Percentiles rank a stretch among this genome's conserved stretches.
Evolutionary conservation across 2,797 vertebrate species (phyloP).

Genomic region (Lepus townsendii): DNA sequence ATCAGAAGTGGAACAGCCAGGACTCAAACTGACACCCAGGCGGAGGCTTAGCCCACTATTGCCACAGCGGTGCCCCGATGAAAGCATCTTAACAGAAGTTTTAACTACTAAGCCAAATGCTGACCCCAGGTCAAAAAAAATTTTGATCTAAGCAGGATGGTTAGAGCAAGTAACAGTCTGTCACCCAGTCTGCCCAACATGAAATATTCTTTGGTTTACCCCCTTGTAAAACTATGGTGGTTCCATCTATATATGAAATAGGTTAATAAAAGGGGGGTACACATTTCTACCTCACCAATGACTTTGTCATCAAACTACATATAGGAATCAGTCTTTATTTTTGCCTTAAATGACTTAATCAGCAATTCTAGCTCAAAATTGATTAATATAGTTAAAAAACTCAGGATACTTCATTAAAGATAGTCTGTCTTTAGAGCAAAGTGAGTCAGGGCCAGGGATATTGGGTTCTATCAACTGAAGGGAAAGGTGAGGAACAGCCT

Average conservation of each 20-base stretch:
- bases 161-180: neutral
- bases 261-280: neutral
- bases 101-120: no score
- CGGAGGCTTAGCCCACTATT: no score
- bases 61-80: no score
- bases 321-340: slow-evolving; percentile 37
- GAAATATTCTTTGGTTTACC: slow-evolving; percentile 33
- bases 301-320: slow-evolving; percentile 56
- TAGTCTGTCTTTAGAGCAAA: slow-evolving; percentile 4
- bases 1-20: no score
- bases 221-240: slow-evolving; percentile 10
- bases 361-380: neutral
- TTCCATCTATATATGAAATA: neutral
- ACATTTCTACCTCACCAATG: neutral
- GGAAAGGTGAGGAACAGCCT: neutral
- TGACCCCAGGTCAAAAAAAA: no score
- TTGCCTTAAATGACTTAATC: slow-evolving; percentile 52
- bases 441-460: neutral
- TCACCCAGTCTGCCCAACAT: slow-evolving; percentile 5
- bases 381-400: slow-evolving; percentile 21
- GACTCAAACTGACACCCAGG: no score
- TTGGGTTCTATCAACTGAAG: slow-evolving; percentile 36
- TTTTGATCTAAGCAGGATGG: neutral
- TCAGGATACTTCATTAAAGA: neutral
- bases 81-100: no score